Base-by-base conservation (phyloP, 2,888 invertebrate genomes). In the Xylota segnis region DNA sequence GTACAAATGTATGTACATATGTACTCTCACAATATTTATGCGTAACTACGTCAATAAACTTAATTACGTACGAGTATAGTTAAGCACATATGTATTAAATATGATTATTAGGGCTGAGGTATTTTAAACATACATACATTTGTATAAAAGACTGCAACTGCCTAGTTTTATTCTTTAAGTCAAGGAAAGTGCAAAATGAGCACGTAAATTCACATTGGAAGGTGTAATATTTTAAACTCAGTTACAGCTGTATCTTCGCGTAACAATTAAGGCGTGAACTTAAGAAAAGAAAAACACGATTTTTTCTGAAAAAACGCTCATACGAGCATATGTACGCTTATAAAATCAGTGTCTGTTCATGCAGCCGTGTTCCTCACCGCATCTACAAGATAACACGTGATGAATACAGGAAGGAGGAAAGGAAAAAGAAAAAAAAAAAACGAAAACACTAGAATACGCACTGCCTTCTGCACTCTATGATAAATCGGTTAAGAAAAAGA, bases 401-500 rank as follows among this genome's bases (percentile, higher is more conserved):
- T 82, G 82, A 86, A 86, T 86, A 86, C 82, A 82, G 82, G 82
- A 83, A 86, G 76, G 82, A 76, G 66, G 71, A 32, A 58, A 63
- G 16, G 40, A 84, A 74, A 63, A 74, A 40, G 16, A 52, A 63
- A 18, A 50, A 84, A 75, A 65, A 74, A 40, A 18, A 52, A 79
- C 10, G 27, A 43, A 56, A 23, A 72, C 83, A 83, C 77, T 82
- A 87, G 87, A 82, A 87, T 78, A 87, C 87, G 87, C 87, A 83
- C 70, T 74, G 83, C 77, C 87, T 87, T 83, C 77, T 83, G 77
- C 82, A 87, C 72, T 83, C 87, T 87, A 87, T 87, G 87, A 87
- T 83, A 87, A 83, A 87, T 87, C 87, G 82, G 83, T 83, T 83
- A 83, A 83, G 83, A 77, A 83, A 77, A 87, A 87, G 83, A 83